Percentiles rank a stretch among this genome's conserved stretches.
Evolutionary conservation across 2,888 invertebrate species (phyloP).

Genomic region (Abrostola triplasia): DNA sequence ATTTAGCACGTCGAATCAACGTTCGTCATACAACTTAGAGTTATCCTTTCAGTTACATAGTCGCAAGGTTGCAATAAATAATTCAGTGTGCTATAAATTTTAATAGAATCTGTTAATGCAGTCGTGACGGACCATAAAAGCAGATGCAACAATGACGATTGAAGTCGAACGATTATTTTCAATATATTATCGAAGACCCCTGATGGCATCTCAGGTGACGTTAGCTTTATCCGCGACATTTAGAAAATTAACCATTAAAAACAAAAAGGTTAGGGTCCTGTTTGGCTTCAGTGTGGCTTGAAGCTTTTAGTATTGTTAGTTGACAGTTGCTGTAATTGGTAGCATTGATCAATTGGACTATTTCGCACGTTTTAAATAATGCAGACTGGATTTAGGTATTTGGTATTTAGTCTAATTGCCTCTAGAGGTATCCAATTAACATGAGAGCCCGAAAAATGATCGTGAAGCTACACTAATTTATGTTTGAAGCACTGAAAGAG

Average conservation of each 20-base stretch:
- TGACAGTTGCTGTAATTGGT: too few relatives aligned
- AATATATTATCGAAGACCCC: constrained; percentile 43
- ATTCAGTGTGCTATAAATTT: constrained; percentile 47
- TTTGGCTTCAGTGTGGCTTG: too few relatives aligned
- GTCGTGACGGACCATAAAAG: constrained; percentile 56
- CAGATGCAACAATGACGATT: constrained; percentile 52
- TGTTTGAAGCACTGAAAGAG: too few relatives aligned
- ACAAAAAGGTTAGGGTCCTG: too few relatives aligned
- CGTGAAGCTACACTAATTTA: too few relatives aligned
- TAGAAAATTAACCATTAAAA: neutral
- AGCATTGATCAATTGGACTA: too few relatives aligned
- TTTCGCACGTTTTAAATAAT: too few relatives aligned
- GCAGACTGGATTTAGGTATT: too few relatives aligned
- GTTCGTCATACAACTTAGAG: constrained; percentile 16
- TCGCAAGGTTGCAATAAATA: constrained; percentile 48
- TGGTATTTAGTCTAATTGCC: too few relatives aligned
- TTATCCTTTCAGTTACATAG: constrained; percentile 35
- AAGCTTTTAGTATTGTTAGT: too few relatives aligned
- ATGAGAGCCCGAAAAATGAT: too few relatives aligned
- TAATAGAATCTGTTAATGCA: constrained; percentile 54
- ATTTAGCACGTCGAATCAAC: constrained; percentile 6
- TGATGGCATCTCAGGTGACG: constrained; percentile 37
- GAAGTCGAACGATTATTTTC: constrained; percentile 26
- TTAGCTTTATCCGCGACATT: constrained; percentile 9
- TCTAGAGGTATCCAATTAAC: too few relatives aligned